Evolutionary conservation across 2,888 invertebrate species (phyloP), one percentile per base, ranked within the genome.

Genomic region (Chorisops tibialis): DNA sequence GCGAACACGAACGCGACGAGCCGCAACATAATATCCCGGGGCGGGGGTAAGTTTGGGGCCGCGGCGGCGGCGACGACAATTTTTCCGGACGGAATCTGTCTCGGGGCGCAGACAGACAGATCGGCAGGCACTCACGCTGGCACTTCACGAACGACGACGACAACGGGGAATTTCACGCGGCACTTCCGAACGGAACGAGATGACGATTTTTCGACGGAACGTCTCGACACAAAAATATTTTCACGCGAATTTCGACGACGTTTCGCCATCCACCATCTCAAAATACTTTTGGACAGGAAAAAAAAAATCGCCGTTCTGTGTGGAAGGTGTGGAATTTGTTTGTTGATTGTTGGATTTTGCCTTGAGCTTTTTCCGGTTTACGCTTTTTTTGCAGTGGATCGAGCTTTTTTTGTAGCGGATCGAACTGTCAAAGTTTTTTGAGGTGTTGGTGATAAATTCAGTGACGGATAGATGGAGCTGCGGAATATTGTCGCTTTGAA

Each of bases 271-370:
- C 56, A 56, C 56, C 43, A 56, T 56, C 56, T 56, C 56, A 56
- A 56, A 56, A 56, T 56, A 56, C 56, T 56, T 56, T 56, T 43
- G 56, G 45, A 56, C 56, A 43, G 56, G 30, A 56, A 45, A 39
- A 56, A 56, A 43, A 21, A 43, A 43, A 30, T 11, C 45, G 56
- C 30, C 22, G 56, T 43, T 24, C 14, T 56, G 18, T 43, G 45
- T 38, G 14, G 19, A 35, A 11, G 50, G 37, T 7, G 45, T 16
- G 56, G 45, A 56, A 37, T 18, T 30, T 5, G 4, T 11, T 56
- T 45, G 56, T 12, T 21, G 54, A 54, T 54, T 39, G 54, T 21
- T 54, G 52, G 22, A 39, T n/a, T n/a, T n/a, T n/a, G n/a, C n/a
- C n/a, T n/a, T n/a, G n/a, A n/a, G n/a, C n/a, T n/a, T n/a, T n/a